Evolutionary conservation across 1,140 invertebrate species (phyloP).

Genomic region (Ips nitidus): DNA sequence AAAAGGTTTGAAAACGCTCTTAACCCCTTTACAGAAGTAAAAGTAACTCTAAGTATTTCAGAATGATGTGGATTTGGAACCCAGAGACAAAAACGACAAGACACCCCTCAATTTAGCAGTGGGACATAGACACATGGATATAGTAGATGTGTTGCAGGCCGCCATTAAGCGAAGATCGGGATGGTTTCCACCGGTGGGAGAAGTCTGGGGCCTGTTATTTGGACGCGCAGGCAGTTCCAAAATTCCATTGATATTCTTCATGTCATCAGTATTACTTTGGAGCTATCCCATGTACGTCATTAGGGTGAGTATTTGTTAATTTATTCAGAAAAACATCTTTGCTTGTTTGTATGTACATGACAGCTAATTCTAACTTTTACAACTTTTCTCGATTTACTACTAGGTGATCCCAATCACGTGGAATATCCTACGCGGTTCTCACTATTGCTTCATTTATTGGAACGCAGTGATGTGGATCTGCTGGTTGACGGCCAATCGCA

Average conservation of each 20-base stretch:
- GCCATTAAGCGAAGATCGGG: constrained; percentile 78
- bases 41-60: constrained; percentile 42
- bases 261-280: constrained; percentile 84
- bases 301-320: constrained; percentile 59
- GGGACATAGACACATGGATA: constrained; percentile 81
- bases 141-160: constrained; percentile 76
- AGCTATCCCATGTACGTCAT: constrained; percentile 92
- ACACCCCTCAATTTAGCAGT: constrained; percentile 85
- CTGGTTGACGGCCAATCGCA: constrained; percentile 84
- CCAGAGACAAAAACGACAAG: constrained; percentile 88
- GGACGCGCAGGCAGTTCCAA: constrained; percentile 88
- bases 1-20: constrained; percentile 65
- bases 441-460: constrained; percentile 89
- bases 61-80: constrained; percentile 82
- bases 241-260: constrained; percentile 80
- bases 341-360: not conserved
- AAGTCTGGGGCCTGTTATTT: constrained; percentile 87
- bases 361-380: not conserved
- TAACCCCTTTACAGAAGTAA: constrained; percentile 22
- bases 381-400: not conserved
- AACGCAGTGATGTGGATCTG: constrained; percentile 91
- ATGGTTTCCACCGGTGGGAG: constrained; percentile 82
- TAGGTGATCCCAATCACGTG: constrained; percentile 79
- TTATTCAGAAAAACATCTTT: not conserved
- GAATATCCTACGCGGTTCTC: constrained; percentile 79